Conservation (phyloP, 1,140 invertebrate genomes). For the Hylaeus anthracinus region DNA sequence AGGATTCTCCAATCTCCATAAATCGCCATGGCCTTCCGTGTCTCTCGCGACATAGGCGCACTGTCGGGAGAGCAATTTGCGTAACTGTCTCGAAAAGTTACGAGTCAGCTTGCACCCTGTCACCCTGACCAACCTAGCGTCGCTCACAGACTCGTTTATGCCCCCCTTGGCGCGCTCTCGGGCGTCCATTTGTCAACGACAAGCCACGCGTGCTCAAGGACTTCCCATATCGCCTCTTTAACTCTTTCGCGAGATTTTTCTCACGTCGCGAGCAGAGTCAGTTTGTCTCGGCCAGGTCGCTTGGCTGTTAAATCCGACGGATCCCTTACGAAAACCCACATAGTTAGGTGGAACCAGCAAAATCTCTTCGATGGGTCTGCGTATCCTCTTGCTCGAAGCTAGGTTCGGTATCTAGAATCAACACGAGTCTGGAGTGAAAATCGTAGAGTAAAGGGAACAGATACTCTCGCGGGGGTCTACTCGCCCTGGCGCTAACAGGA, state of each 20-base stretch:
- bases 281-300: not conserved
- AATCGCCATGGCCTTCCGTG: slow-evolving; percentile 58
- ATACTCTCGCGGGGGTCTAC: too few species aligned
- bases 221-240: not conserved
- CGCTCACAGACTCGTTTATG: not conserved
- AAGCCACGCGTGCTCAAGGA: not conserved
- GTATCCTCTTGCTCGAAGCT: too few species aligned
- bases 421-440: too few species aligned
- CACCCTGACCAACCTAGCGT: slow-evolving; percentile 12
- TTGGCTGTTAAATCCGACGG: too few species aligned
- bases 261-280: not conserved
- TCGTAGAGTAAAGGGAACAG: too few species aligned
- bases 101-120: slow-evolving; percentile 45
- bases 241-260: slow-evolving; percentile 7
- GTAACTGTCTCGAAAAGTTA: slow-evolving; percentile 32
- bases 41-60: slow-evolving; percentile 16
- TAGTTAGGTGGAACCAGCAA: too few species aligned
- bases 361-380: too few species aligned
- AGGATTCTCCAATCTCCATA: slow-evolving; percentile 63
- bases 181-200: slow-evolving; percentile 31
- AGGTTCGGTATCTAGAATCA: too few species aligned
- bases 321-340: too few species aligned
- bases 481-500: too few species aligned
- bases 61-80: slow-evolving; percentile 36
- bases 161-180: not conserved